Percentiles rank a stretch among this genome's conserved stretches.
phyloP scores from a whole-genome alignment of 2,113 vertebrate genomes.

The Pheucticus melanocephalus region DNA sequence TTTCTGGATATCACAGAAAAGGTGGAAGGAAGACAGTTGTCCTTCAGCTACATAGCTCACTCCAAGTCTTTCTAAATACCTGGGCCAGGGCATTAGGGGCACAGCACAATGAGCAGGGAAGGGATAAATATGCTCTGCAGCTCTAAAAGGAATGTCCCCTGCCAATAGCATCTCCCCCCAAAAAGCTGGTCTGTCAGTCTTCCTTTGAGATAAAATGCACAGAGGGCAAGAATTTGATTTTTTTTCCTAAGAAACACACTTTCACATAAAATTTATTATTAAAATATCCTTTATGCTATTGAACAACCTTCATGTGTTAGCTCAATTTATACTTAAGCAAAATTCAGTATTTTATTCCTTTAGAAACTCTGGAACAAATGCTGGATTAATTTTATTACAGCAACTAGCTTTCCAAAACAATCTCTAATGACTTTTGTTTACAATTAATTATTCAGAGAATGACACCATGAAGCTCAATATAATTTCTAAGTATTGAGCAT shows the following conservation, averaged over 20 bases:
- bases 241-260: background rate
- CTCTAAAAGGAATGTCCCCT: background rate
- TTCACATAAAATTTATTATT: background rate
- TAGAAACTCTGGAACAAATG: background rate
- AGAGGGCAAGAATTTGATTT: background rate
- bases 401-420: background rate
- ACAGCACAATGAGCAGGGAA: background rate
- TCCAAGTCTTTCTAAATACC: background rate
- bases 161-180: background rate
- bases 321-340: background rate
- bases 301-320: background rate
- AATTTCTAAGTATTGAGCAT: background rate
- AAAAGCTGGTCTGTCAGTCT: background rate
- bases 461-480: background rate
- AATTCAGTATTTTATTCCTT: background rate
- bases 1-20: background rate
- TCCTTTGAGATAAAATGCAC: background rate
- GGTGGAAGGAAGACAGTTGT: background rate
- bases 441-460: constrained; percentile 8
- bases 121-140: background rate
- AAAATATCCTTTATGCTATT: background rate
- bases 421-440: background rate
- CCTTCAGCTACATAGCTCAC: background rate
- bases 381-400: background rate
- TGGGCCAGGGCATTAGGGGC: background rate